phyloP scores from a whole-genome alignment of 2,113 vertebrate species.

The Monopterus albus region DNA sequence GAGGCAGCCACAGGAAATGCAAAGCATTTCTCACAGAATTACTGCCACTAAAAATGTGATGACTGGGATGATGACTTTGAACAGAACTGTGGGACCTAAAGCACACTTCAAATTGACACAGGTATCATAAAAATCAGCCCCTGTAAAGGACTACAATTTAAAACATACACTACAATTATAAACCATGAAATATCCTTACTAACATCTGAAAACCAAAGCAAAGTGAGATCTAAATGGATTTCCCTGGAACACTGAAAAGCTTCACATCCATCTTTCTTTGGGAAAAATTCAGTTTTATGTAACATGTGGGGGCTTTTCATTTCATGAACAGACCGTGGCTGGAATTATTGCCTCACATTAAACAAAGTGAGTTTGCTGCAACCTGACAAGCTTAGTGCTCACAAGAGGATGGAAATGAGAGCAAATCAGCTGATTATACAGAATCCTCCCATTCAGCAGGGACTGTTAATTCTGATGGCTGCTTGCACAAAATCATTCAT shows the following conservation, averaged over 20 bases:
- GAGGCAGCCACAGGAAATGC: too few relatives aligned
- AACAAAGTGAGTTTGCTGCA: conserved; percentile 47
- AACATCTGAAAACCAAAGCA: too few relatives aligned
- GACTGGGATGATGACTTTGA: too few relatives aligned
- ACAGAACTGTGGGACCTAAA: too few relatives aligned
- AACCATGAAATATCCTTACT: too few relatives aligned
- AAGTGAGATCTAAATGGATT: conserved; percentile 35
- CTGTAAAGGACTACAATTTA: too few relatives aligned
- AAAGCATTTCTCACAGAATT: too few relatives aligned
- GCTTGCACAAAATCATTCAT: conserved; percentile 74
- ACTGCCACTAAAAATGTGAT: too few relatives aligned
- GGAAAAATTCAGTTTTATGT: conserved; percentile 42
- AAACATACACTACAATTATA: too few relatives aligned
- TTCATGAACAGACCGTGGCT: conserved; percentile 28
- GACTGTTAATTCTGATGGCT: conserved; percentile 63
- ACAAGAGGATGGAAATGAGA: conserved; percentile 55
- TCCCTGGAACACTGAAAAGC: conserved; percentile 16
- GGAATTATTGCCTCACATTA: conserved; percentile 53
- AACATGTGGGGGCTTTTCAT: conserved; percentile 57
- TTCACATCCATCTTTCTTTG: conserved; percentile 35
- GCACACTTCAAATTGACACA: too few relatives aligned
- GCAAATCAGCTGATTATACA: conserved; percentile 74
- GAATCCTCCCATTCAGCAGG: conserved; percentile 66
- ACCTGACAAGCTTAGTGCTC: conserved; percentile 38
- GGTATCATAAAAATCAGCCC: too few relatives aligned